Evolutionary conservation across 2,797 vertebrate genomes (phyloP).

Genomic region (Thaleichthys pacificus): DNA sequence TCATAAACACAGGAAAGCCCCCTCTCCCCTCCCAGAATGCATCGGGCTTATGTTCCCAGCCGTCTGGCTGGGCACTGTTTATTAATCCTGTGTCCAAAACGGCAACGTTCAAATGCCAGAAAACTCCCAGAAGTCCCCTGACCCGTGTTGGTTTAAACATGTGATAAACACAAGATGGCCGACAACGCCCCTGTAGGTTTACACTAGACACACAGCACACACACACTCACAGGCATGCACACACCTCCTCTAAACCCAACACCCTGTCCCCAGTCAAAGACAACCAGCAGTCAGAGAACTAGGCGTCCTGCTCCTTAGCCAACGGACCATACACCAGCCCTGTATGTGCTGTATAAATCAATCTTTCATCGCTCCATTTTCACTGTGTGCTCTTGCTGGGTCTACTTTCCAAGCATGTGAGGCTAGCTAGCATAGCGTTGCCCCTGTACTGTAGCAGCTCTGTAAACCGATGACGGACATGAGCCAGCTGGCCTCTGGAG

Average conservation of each 20-base stretch:
- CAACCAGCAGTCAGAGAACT: slow-evolving; percentile 25
- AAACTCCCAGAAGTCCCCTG: slow-evolving; percentile 22
- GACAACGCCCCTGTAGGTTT: slow-evolving; percentile 44
- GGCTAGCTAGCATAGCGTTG: not conserved
- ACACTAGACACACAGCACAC: slow-evolving; percentile 22
- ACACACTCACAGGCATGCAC: slow-evolving; percentile 44
- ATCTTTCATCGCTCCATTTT: not conserved
- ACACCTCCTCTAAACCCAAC: slow-evolving; percentile 1
- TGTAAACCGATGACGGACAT: slow-evolving; percentile 55
- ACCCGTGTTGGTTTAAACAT: slow-evolving; percentile 4
- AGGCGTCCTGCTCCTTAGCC: too few species aligned
- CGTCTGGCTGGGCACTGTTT: slow-evolving; percentile 37
- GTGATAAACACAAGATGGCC: slow-evolving; percentile 53
- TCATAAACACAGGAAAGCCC: slow-evolving; percentile 7
- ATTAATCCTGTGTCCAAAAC: slow-evolving; percentile 42
- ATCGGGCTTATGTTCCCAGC: not conserved
- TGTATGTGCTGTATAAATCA: not conserved
- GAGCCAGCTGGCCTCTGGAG: slow-evolving; percentile 49
- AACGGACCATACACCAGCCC: not conserved
- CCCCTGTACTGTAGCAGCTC: slow-evolving; percentile 50
- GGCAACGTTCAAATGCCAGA: slow-evolving; percentile 40
- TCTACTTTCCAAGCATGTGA: not conserved
- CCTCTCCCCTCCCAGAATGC: slow-evolving; percentile 3
- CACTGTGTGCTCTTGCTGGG: not conserved
- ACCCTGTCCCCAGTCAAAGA: slow-evolving; percentile 33